Percentiles rank a stretch among this genome's conserved stretches.
Conservation (phyloP, 2,888 invertebrate species). For the Chaetoderma sp. region DNA sequence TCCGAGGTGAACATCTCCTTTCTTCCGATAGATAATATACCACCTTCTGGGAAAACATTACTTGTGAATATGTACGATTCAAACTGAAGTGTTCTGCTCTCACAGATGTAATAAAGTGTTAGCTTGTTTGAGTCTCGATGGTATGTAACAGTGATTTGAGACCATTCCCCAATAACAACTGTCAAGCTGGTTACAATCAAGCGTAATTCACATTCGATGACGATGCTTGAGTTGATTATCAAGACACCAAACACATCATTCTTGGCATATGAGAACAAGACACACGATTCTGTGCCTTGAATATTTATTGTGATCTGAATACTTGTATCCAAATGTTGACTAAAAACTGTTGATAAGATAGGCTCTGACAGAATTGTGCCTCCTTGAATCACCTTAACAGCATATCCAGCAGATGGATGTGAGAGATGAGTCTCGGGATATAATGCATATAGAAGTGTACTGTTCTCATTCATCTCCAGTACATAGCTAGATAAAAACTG, state of each 20-base stretch:
- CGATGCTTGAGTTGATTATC: conserved; percentile 23
- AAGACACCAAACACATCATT: conserved; percentile 31
- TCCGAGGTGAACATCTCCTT: conserved; percentile 36
- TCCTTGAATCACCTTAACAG: conserved; percentile 9
- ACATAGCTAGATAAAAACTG: not conserved
- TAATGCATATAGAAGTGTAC: too few relatives aligned
- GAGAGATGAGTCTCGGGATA: not conserved
- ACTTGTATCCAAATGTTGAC: too few relatives aligned
- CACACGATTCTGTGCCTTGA: too few relatives aligned
- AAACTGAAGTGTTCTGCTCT: not conserved
- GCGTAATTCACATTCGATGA: conserved; percentile 17
- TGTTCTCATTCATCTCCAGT: not conserved
- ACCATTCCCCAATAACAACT: conserved; percentile 32
- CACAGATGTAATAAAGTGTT: conserved; percentile 27
- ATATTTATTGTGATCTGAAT: too few relatives aligned
- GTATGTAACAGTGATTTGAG: conserved; percentile 35
- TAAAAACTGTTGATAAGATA: too few relatives aligned
- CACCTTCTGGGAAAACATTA: conserved; percentile 34
- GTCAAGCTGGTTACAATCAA: conserved; percentile 18
- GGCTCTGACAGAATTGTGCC: too few relatives aligned
- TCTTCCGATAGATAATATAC: conserved; percentile 43
- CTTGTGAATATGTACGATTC: conserved; percentile 23
- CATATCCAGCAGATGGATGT: conserved; percentile 13
- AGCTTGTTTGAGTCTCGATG: conserved; percentile 15
- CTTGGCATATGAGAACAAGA: conserved; percentile 22